Evolutionary conservation across 2,888 invertebrate species (phyloP), one percentile per base, ranked within the genome.

Genomic region (Oasisia sp.): DNA sequence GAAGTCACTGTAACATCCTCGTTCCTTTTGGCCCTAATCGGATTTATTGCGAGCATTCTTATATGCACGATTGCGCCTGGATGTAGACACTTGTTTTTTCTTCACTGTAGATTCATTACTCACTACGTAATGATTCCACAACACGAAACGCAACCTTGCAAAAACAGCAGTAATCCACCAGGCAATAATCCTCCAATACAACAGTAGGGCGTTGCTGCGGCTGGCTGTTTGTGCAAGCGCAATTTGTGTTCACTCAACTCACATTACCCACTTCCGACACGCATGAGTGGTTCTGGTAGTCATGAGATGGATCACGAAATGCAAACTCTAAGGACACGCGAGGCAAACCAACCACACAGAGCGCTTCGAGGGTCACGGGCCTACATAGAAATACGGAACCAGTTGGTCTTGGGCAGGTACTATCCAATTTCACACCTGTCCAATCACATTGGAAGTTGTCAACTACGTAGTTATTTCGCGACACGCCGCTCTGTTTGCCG

Each of bases 381-480:
- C n/a, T 27, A n/a, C 74, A 74, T 7, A n/a, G 14, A 74, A 19
- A 19, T 19, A 27, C 74, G 7, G 74, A 7, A 19, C 27, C 4
- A 7, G 74, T 19, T n/a, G 7, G 74, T 27, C 74, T n/a, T 19
- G 1, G 74, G 27, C 27, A n/a, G 27, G 0, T 74, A 14, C 74
- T 74, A 19, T 74, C 74, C 74, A 74, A 74, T 74, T 74, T 74
- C 74, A 74, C 74, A 74, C 74, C 50, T 50, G 50, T 50, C 50
- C 27, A 74, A 74, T 74, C 74, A n/a, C n/a, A 74, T 74, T 74
- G 74, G 27, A 5, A 74, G 74, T 74, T 27, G 74, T 74, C n/a
- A 74, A 74, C 74, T 74, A 74, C 74, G 74, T 74, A 74, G 74
- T 74, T 74, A 74, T 74, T 74, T 74, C 74, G 27, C 27, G n/a